Base-by-base conservation (phyloP, 2,888 invertebrate species). In the Capitulum mitella region DNA sequence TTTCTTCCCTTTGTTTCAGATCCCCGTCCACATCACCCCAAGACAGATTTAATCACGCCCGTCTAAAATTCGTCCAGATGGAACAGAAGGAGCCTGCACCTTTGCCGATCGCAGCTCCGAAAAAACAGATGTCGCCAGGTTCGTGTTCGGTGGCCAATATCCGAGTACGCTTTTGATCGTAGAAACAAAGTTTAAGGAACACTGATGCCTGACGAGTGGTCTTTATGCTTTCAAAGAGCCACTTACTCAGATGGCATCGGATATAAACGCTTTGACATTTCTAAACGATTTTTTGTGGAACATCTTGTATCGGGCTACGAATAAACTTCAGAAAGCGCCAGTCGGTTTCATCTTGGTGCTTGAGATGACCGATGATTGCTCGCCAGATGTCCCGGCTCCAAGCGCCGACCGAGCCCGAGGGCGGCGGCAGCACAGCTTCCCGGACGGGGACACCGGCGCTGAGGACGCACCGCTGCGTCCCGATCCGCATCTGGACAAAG, bases 41-140 rank as follows among this genome's bases (percentile, higher is more conserved):
- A 26, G 70, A 70, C 40, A 37, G 70, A 12, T 70, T 70, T 40
- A 37, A 70, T 12, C 22, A 70, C 19, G 70, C 70, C 2, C 70
- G 70, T 5, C 70, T 70, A 26, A 70, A 70, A 40, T 70, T 70
- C 12, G 70, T 70, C 26, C 70, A 70, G 70, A 70, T 70, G 70
- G 70, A 70, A 26, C 70, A 70, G 0, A 37, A 40, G 26, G 70
- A 70, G 70, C 10, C 6, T 10, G 29, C 64, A 3, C 64, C 64
- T 14, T 34, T 34, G 34, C 70, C 70, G 40, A 26, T 26, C 37
- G 40, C 40, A 19, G 16, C 70, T 19, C 37, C 37, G 29, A 70
- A 40, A 40, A 70, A 70, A 22, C 26, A 37, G 40, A 70, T 26
- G 40, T 40, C 70, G 8, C 40, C 70, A 37, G 70, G 70, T 37